Percentiles rank a stretch among this genome's conserved stretches.
These are phyloP conservation scores for Macquaria australasica DNA, from an alignment of 2,113 vertebrate species.

Conservation along the genomic window DNA sequence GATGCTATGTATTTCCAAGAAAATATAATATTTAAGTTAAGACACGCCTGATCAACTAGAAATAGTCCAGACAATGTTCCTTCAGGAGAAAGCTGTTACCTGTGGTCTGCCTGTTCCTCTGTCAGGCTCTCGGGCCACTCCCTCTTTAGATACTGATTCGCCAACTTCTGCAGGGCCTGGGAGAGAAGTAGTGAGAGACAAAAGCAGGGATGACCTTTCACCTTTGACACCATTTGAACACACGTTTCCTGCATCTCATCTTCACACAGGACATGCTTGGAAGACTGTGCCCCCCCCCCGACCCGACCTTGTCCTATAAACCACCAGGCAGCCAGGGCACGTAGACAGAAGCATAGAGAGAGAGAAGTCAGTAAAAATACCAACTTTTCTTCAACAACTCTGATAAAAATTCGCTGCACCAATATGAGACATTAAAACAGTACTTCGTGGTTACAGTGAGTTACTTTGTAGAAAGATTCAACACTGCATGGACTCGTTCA, in stretches of 20 bases:
- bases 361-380: background rate
- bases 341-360: background rate
- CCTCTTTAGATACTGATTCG: conserved; percentile 95
- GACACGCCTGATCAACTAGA: background rate
- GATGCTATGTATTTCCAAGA: background rate
- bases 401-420: background rate
- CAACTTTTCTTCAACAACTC: background rate
- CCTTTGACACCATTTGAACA: conserved; percentile 38
- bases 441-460: background rate
- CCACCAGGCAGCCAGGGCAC: background rate
- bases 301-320: conserved; percentile 58
- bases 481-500: conserved; percentile 40
- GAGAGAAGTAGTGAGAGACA: conserved; percentile 29
- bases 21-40: background rate
- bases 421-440: conserved; percentile 1
- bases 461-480: background rate
- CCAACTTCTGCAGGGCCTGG: conserved; percentile 95
- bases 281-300: background rate
- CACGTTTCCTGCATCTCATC: conserved; percentile 46
- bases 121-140: conserved; percentile 91
- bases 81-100: conserved; percentile 76
- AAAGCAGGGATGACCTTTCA: conserved; percentile 32
- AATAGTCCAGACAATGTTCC: too few relatives aligned
- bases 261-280: conserved; percentile 18
- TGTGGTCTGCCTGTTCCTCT: conserved; percentile 89